Percentiles rank a stretch among this genome's conserved stretches.
Evolutionary conservation across 2,113 vertebrate genomes (phyloP).

Genomic region (Heloderma charlesbogerti): DNA sequence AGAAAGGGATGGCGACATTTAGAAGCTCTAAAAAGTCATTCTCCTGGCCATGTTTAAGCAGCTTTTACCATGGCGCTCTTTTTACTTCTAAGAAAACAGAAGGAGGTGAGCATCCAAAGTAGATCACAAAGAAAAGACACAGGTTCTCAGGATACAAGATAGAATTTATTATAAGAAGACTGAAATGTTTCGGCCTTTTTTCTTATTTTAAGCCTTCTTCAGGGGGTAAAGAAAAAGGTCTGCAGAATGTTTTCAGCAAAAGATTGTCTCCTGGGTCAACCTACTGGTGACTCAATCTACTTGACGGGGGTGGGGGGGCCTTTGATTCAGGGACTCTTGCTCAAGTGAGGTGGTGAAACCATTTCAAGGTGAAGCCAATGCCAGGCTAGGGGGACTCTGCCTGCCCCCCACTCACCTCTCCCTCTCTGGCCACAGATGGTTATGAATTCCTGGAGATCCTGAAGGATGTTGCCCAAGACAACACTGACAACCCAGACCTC

Average conservation of each 20-base stretch:
- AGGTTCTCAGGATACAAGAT: no score
- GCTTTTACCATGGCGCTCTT: neutral
- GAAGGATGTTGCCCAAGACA: constrained; percentile 91
- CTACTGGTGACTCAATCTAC: no score
- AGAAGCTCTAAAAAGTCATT: neutral
- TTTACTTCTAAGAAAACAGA: no score
- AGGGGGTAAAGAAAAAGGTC: no score
- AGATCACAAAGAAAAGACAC: no score
- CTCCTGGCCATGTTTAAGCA: neutral
- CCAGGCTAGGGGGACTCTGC: rapidly evolving
- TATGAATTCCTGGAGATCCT: constrained; percentile 92
- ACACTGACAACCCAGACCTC: constrained; percentile 91
- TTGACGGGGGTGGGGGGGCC: no score
- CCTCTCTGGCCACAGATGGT: constrained; percentile 78
- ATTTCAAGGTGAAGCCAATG: neutral
- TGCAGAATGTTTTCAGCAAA: no score
- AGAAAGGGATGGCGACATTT: neutral
- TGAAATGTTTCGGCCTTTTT: no score
- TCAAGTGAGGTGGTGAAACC: neutral
- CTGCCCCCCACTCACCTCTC: neutral
- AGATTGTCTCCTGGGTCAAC: no score
- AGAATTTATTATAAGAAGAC: no score
- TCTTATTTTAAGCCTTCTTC: no score
- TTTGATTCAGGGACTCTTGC: rapidly evolving
- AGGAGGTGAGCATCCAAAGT: no score